phyloP scores from a whole-genome alignment of 92 coral and sea anemone species.

The Porites rus region DNA sequence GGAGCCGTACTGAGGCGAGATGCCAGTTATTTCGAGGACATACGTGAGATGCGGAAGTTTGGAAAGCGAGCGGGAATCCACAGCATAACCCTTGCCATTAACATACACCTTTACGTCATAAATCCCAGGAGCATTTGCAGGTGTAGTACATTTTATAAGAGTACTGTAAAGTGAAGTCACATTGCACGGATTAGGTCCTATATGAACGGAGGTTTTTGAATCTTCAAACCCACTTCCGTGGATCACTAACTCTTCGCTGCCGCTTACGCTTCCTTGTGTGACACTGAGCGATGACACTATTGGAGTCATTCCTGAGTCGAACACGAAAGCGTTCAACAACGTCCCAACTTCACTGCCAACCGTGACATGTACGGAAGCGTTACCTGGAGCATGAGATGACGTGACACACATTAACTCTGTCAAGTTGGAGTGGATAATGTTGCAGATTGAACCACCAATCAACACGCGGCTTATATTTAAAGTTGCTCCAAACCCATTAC shows the following conservation, averaged over 20 bases:
- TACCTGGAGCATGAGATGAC: conserved; percentile 50
- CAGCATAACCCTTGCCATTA: conserved; percentile 63
- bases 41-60: conserved; percentile 62
- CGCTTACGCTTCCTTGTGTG: conserved; percentile 64
- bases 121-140: conserved; percentile 73
- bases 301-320: conserved; percentile 46
- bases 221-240: conserved; percentile 54
- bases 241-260: conserved; percentile 62
- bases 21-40: conserved; percentile 56
- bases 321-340: conserved; percentile 39
- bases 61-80: conserved; percentile 21
- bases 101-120: conserved; percentile 71
- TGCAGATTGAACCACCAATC: conserved; percentile 68
- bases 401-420: conserved; percentile 75
- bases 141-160: conserved; percentile 70
- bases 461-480: conserved; percentile 51
- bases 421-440: conserved; percentile 54
- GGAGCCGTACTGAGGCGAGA: conserved; percentile 78
- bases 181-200: conserved; percentile 74
- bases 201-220: conserved; percentile 54
- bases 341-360: conserved; percentile 46
- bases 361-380: conserved; percentile 46
- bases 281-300: conserved; percentile 21
- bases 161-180: conserved; percentile 48
- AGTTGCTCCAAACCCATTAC: conserved; percentile 73